phyloP scores from a whole-genome alignment of 2,797 vertebrate genomes.

The Notoglanidium macrostoma region DNA sequence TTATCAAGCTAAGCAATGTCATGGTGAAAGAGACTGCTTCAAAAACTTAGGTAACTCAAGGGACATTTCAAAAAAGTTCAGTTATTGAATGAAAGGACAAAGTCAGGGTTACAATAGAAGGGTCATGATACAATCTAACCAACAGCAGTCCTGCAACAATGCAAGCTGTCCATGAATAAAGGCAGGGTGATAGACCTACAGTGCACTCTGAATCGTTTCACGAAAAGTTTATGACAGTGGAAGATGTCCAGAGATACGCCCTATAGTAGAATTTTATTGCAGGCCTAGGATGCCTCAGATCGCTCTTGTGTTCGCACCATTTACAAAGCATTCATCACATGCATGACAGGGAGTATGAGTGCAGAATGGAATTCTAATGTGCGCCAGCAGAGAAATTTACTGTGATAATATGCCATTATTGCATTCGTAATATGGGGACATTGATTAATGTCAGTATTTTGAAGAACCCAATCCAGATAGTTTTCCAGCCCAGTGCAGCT shows the following conservation, averaged over 20 bases:
- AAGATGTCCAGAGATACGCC: neutral
- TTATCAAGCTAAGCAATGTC: neutral
- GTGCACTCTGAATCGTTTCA: neutral
- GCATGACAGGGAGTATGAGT: conserved; percentile 24
- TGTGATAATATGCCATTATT: conserved; percentile 54
- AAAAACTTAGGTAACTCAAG: neutral
- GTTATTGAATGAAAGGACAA: conserved; percentile 2
- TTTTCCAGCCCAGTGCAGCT: conserved; percentile 48
- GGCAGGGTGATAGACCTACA: neutral
- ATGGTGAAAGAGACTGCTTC: conserved; percentile 4
- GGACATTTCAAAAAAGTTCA: neutral
- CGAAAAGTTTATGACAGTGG: conserved; percentile 21
- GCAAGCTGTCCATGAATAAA: conserved; percentile 20
- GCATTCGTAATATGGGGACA: conserved; percentile 54
- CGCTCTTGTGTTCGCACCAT: conserved; percentile 28
- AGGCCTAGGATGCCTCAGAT: conserved; percentile 8
- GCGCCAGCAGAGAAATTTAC: conserved; percentile 48
- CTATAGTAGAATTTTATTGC: conserved; percentile 14
- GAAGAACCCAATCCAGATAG: conserved; percentile 45
- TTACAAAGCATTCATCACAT: conserved; percentile 47
- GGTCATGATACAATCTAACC: neutral
- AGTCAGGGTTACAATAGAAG: neutral
- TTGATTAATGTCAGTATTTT: conserved; percentile 56
- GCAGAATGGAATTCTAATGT: conserved; percentile 49
- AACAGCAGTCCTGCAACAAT: conserved; percentile 2